phyloP scores from a whole-genome alignment of 2,113 vertebrate genomes.

The Stomatorhinus ivindoensis region DNA sequence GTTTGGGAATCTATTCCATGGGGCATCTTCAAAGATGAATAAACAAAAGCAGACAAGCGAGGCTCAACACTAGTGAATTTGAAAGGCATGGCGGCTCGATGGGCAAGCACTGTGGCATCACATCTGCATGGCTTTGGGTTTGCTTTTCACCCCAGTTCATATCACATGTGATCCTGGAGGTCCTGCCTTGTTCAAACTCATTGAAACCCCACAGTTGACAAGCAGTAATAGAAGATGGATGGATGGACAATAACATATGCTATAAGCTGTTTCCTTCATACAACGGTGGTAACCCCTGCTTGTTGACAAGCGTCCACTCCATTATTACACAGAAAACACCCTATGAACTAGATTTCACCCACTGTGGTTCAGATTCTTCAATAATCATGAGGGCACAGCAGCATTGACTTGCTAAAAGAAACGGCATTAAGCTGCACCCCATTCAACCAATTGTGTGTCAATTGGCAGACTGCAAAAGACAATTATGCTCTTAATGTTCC shows the following conservation, averaged over 20 bases:
- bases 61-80: background rate
- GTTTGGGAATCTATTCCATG: background rate
- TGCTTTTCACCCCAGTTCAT: background rate
- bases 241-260: background rate
- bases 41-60: background rate
- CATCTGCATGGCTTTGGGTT: background rate
- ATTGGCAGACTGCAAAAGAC: conserved; percentile 4
- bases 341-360: background rate
- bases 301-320: background rate
- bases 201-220: background rate
- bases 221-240: background rate
- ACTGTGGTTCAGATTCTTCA: background rate
- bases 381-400: background rate
- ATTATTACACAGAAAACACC: background rate
- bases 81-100: background rate
- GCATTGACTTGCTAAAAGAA: background rate
- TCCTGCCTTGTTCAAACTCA: background rate
- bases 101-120: background rate
- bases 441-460: conserved; percentile 2
- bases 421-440: background rate
- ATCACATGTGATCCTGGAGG: background rate
- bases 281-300: background rate
- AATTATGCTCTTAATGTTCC: conserved; percentile 18
- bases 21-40: background rate
- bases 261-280: background rate